phyloP scores from a whole-genome alignment of 1,140 invertebrate species.

The Drusus annulatus region DNA sequence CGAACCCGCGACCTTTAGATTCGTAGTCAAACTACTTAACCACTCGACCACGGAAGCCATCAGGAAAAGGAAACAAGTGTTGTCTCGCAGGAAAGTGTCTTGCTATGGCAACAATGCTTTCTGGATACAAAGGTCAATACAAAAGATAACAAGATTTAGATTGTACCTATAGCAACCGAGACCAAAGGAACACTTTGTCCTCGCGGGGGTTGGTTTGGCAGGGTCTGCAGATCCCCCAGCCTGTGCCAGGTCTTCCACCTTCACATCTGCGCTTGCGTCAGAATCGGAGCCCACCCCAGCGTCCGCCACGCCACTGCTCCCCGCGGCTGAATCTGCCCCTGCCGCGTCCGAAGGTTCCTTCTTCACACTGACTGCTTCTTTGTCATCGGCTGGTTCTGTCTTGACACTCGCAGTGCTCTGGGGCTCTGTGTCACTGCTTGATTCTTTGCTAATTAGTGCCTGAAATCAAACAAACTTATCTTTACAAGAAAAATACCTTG shows the following conservation, averaged over 20 bases:
- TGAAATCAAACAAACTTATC: background rate
- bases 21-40: no score
- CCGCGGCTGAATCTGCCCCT: background rate
- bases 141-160: background rate
- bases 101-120: no score
- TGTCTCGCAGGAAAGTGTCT: no score
- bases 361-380: slow-evolving; percentile 11
- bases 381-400: background rate
- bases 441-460: background rate
- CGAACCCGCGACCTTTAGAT: no score
- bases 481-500: no score
- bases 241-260: background rate
- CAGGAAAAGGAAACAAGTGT: no score
- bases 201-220: background rate
- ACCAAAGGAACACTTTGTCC: slow-evolving; percentile 31
- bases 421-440: no score
- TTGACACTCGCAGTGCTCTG: background rate
- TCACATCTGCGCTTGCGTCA: background rate
- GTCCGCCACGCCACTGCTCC: background rate
- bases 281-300: background rate
- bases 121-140: background rate
- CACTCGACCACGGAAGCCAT: no score
- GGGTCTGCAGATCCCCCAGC: background rate
- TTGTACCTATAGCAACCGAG: slow-evolving; percentile 17
- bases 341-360: background rate